Conservation (phyloP, 2,113 vertebrate genomes). For the Quiscalus mexicanus region DNA sequence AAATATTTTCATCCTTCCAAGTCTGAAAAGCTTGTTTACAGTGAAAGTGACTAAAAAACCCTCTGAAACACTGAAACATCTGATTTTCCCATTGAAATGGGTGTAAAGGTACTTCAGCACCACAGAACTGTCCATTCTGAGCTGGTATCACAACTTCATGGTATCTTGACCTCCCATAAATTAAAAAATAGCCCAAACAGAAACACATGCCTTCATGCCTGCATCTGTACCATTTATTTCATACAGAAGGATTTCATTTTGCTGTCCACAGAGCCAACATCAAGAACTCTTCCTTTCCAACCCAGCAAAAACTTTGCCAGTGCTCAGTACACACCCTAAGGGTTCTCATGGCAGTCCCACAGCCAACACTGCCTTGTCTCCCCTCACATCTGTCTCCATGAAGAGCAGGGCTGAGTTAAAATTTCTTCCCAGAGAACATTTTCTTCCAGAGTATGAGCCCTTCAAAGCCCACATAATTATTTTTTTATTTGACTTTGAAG, state of each 20-base stretch:
- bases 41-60: not conserved
- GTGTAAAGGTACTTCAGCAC: not conserved
- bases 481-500: not conserved
- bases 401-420: not conserved
- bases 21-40: not conserved
- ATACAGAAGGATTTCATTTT: not conserved
- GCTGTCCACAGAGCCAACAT: not conserved
- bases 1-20: not conserved
- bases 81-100: not conserved
- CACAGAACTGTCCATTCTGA: not conserved
- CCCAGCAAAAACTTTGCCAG: not conserved
- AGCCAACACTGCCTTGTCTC: not conserved
- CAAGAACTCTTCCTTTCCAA: not conserved
- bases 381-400: not conserved
- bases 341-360: not conserved
- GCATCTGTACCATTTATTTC: not conserved
- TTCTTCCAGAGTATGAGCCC: not conserved
- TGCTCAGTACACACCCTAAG: not conserved
- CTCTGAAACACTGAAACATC: not conserved
- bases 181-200: not conserved
- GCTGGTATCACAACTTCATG: fast-evolving
- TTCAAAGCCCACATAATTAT: not conserved
- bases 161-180: not conserved
- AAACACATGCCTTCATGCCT: not conserved
- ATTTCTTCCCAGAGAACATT: not conserved